phyloP scores from a whole-genome alignment of 2,888 invertebrate species.

The Tupiocoris notatus region DNA sequence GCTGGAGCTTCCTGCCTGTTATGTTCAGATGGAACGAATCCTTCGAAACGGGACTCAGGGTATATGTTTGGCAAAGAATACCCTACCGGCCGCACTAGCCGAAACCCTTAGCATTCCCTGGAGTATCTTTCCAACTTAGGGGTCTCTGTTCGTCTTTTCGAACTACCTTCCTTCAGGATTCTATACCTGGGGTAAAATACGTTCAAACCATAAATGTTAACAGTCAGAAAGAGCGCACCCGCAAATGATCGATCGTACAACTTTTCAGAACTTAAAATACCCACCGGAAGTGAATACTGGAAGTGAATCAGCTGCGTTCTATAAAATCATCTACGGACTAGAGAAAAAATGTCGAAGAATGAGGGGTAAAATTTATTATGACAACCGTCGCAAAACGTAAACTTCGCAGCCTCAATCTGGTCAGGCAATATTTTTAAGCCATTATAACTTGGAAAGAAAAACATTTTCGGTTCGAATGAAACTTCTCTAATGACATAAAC shows the following conservation, averaged over 20 bases:
- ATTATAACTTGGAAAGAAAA: neutral
- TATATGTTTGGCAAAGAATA: neutral
- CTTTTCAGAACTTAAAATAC: too few relatives aligned
- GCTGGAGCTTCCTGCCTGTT: neutral
- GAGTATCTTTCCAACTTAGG: neutral
- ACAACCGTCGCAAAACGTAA: too few relatives aligned
- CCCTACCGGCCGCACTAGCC: too few relatives aligned
- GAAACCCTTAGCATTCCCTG: neutral
- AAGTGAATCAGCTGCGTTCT: too few relatives aligned
- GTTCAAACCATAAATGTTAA: too few relatives aligned
- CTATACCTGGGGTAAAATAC: too few relatives aligned
- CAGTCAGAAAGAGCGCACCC: too few relatives aligned
- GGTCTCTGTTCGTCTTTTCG: neutral
- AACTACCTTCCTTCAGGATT: neutral
- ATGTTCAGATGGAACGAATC: neutral
- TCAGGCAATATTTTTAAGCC: neutral
- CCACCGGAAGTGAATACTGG: too few relatives aligned
- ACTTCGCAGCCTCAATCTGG: neutral
- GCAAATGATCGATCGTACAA: too few relatives aligned
- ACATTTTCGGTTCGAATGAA: neutral
- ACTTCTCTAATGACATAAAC: neutral
- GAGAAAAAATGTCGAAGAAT: too few relatives aligned
- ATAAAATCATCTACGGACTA: too few relatives aligned
- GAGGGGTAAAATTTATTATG: too few relatives aligned
- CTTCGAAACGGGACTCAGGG: neutral